phyloP scores from a whole-genome alignment of 1,140 invertebrate genomes.

The Hylaeus volcanicus region DNA sequence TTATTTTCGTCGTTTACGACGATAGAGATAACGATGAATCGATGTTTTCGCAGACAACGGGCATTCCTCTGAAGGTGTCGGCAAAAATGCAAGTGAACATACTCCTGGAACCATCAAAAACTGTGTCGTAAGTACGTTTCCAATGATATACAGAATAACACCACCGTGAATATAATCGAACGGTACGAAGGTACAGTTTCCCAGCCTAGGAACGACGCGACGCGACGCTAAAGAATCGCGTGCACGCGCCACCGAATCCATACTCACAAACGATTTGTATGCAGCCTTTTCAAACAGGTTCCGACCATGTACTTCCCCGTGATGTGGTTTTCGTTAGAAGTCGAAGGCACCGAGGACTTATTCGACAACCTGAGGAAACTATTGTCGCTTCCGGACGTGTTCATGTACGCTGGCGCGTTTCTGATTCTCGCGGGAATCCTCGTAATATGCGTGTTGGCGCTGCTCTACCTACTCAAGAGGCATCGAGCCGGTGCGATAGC shows the following conservation, averaged over 20 bases:
- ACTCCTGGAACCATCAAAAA: constrained; percentile 84
- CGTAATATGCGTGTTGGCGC: neutral
- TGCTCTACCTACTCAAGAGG: constrained; percentile 42
- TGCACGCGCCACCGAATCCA: too few relatives aligned
- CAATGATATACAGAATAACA: too few relatives aligned
- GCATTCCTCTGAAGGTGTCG: constrained; percentile 87
- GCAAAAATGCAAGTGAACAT: constrained; percentile 90
- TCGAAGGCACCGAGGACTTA: constrained; percentile 82
- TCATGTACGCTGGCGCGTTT: constrained; percentile 62
- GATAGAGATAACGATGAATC: neutral
- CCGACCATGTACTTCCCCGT: constrained; percentile 87
- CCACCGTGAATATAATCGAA: too few relatives aligned
- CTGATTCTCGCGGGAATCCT: constrained; percentile 71
- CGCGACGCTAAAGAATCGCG: too few relatives aligned
- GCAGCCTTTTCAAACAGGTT: constrained; percentile 84
- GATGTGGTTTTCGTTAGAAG: constrained; percentile 89
- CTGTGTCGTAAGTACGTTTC: constrained; percentile 83
- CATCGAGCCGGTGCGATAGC: neutral
- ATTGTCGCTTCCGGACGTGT: constrained; percentile 70
- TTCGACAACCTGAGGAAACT: constrained; percentile 70
- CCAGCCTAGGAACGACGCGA: too few relatives aligned
- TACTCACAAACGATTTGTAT: constrained; percentile 53
- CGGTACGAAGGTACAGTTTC: too few relatives aligned
- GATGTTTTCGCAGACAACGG: constrained; percentile 82
- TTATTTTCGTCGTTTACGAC: too few relatives aligned